Conservation (phyloP, 2,797 vertebrate species). For the Borostomias antarcticus region DNA sequence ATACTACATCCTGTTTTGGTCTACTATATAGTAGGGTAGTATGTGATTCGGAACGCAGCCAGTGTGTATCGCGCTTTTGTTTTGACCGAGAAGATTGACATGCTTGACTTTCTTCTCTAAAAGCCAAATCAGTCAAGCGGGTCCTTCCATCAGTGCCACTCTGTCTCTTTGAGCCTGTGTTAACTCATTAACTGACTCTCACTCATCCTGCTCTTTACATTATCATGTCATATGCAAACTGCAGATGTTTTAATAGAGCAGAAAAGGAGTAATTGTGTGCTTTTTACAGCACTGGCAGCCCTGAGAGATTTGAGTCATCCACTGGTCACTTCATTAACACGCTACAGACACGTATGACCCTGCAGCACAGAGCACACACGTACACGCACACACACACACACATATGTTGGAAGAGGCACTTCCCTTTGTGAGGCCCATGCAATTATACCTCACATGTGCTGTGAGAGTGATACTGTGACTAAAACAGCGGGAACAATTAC, state of each 20-base stretch:
- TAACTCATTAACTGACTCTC: slow-evolving; percentile 68
- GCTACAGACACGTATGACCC: slow-evolving; percentile 4
- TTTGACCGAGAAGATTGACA: not conserved
- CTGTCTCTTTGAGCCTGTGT: slow-evolving; percentile 63
- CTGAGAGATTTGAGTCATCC: slow-evolving; percentile 35
- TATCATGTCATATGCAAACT: slow-evolving; percentile 64
- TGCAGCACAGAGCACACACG: no score
- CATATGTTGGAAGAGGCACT: slow-evolving; percentile 16
- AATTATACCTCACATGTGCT: slow-evolving; percentile 70
- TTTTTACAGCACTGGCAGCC: slow-evolving; percentile 53
- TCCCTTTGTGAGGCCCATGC: slow-evolving; percentile 54
- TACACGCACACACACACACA: not conserved
- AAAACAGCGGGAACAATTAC: slow-evolving; percentile 62
- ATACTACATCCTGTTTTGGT: no score
- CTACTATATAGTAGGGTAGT: no score
- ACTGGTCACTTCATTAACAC: slow-evolving; percentile 52
- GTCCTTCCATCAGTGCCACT: slow-evolving; percentile 47
- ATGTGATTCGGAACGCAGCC: no score
- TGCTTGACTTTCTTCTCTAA: not conserved
- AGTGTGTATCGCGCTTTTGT: not conserved
- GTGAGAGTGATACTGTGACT: slow-evolving; percentile 39
- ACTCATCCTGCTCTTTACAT: slow-evolving; percentile 44
- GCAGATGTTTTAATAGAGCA: slow-evolving; percentile 42
- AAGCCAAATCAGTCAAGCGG: not conserved
- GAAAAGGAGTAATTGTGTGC: slow-evolving; percentile 68